Conservation (phyloP, 2,113 vertebrate genomes). For the Mixornis gularis region DNA sequence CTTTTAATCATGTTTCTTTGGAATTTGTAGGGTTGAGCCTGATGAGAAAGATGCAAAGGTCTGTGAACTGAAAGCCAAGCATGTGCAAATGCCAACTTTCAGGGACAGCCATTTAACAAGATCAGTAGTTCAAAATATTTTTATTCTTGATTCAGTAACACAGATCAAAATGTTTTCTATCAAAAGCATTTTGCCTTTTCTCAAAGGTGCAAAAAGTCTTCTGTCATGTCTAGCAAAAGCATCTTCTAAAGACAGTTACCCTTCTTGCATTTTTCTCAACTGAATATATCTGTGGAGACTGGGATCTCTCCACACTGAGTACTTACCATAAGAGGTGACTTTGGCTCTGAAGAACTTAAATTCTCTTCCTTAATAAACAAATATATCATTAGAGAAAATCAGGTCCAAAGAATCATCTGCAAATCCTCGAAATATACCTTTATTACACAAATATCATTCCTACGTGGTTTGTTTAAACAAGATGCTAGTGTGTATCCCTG, state of each 20-base stretch:
- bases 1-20: background rate
- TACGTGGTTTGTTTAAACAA: background rate
- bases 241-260: background rate
- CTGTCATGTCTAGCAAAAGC: background rate
- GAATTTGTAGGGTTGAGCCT: background rate
- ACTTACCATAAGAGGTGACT: background rate
- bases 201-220: background rate
- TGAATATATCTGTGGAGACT: background rate
- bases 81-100: background rate
- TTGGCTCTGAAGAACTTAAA: background rate
- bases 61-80: background rate
- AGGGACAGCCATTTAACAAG: background rate
- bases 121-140: background rate
- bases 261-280: background rate
- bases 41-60: background rate
- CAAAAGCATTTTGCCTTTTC: background rate
- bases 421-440: background rate
- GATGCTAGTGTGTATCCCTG: background rate
- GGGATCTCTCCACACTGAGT: background rate
- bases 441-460: background rate
- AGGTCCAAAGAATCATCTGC: background rate
- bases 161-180: background rate
- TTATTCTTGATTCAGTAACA: background rate
- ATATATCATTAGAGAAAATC: background rate
- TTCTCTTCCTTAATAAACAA: background rate